phyloP scores from a whole-genome alignment of 2,888 invertebrate genomes.

The Dicranocentrus wangi region DNA sequence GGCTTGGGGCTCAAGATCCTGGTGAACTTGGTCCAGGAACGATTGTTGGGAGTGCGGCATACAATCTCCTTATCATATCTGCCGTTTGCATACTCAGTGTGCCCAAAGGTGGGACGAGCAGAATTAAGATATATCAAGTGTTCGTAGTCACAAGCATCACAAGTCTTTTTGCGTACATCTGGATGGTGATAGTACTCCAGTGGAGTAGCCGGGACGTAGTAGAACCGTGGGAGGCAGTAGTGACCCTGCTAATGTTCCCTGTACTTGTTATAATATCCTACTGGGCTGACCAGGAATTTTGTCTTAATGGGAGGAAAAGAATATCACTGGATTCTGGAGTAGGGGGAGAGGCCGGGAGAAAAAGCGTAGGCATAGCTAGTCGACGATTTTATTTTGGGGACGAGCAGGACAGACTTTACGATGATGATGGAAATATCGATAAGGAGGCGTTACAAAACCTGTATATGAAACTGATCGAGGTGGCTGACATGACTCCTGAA shows the following conservation, averaged over 20 bases:
- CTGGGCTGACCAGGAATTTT: slow-evolving; percentile 76
- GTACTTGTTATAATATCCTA: slow-evolving; percentile 78
- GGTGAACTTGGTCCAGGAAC: slow-evolving; percentile 35
- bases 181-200: slow-evolving; percentile 77
- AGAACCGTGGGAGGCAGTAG: slow-evolving; percentile 78
- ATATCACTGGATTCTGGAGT: background rate
- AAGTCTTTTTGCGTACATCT: slow-evolving; percentile 78
- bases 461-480: slow-evolving; percentile 76
- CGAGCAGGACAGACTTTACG: slow-evolving; percentile 42
- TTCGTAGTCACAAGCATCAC: slow-evolving; percentile 76
- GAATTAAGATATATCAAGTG: slow-evolving; percentile 76
- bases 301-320: slow-evolving; percentile 67
- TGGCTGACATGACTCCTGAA: slow-evolving; percentile 76
- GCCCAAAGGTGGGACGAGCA: slow-evolving; percentile 74
- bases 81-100: slow-evolving; percentile 77
- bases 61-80: slow-evolving; percentile 77
- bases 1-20: slow-evolving; percentile 5
- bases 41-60: slow-evolving; percentile 77
- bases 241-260: slow-evolving; percentile 78
- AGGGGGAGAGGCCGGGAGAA: background rate
- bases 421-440: slow-evolving; percentile 75
- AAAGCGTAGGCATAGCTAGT: background rate
- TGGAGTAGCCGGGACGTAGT: slow-evolving; percentile 75
- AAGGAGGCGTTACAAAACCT: slow-evolving; percentile 75
- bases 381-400: slow-evolving; percentile 26